Evolutionary conservation across 2,888 invertebrate species (phyloP).

Genomic region (Eubasilissa splendida): DNA sequence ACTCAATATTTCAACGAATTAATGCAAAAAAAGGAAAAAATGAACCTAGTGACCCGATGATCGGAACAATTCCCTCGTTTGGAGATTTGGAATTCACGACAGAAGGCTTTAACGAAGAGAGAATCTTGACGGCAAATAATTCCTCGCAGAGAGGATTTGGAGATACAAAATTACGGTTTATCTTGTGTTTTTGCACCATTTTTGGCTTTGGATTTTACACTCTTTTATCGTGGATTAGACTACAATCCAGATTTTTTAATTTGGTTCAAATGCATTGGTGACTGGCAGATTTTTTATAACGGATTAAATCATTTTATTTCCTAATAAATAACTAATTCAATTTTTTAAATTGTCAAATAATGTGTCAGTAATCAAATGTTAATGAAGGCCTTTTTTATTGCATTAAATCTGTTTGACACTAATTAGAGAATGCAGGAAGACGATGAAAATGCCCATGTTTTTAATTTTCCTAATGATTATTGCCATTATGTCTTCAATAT

Average conservation of each 20-base stretch:
- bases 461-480: not conserved
- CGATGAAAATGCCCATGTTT: not conserved
- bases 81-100: conserved; percentile 24
- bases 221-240: conserved; percentile 23
- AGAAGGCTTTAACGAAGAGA: conserved; percentile 12
- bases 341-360: not conserved
- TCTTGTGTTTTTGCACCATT: conserved; percentile 32
- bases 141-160: conserved; percentile 18
- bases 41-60: not conserved
- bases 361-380: not conserved
- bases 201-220: conserved; percentile 41
- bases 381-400: not conserved
- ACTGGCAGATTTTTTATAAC: not conserved
- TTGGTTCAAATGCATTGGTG: conserved; percentile 35
- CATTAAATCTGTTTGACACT: not conserved
- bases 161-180: not conserved
- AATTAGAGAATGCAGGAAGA: not conserved
- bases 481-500: no score
- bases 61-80: conserved; percentile 24
- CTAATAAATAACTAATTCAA: not conserved
- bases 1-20: conserved; percentile 49
- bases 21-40: conserved; percentile 21
- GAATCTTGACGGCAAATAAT: conserved; percentile 11
- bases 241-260: conserved; percentile 26
- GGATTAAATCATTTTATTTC: not conserved